phyloP scores from a whole-genome alignment of 2,113 vertebrate genomes.

The Vireo altiloquus region DNA sequence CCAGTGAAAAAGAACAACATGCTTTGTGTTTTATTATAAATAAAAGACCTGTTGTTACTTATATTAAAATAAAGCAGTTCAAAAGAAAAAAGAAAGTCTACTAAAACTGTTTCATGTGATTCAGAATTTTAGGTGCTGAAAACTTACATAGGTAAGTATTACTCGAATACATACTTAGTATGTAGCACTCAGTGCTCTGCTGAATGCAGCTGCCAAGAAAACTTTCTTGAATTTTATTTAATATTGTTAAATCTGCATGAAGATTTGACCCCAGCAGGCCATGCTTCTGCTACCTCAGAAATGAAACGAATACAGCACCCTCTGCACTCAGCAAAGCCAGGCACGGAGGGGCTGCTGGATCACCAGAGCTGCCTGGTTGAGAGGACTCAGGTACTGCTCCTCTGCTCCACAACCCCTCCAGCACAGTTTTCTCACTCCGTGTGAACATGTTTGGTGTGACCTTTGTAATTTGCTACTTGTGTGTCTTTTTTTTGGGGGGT shows the following conservation, averaged over 20 bases:
- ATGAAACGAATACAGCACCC: not conserved
- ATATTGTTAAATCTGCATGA: not conserved
- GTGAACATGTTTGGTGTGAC: not conserved
- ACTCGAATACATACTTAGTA: too few species aligned
- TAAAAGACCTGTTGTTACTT: not conserved
- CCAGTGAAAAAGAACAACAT: not conserved
- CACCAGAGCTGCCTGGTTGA: not conserved
- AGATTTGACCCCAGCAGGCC: not conserved
- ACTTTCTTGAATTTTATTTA: not conserved
- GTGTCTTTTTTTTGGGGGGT: not conserved
- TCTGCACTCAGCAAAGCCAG: not conserved
- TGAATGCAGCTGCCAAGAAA: not conserved
- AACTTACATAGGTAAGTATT: too few species aligned
- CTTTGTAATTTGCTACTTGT: not conserved
- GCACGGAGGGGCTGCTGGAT: not conserved
- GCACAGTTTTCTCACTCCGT: not conserved
- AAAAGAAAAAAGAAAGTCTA: not conserved
- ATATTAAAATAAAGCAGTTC: not conserved
- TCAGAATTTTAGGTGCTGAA: not conserved
- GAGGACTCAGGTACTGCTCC: not conserved
- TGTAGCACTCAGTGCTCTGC: not conserved
- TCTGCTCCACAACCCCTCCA: not conserved
- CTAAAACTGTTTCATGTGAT: not conserved
- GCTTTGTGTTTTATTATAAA: not conserved
- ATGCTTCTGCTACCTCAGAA: not conserved